Conservation (phyloP, 2,113 vertebrate genomes). For the Malurus alboscapulatus region DNA sequence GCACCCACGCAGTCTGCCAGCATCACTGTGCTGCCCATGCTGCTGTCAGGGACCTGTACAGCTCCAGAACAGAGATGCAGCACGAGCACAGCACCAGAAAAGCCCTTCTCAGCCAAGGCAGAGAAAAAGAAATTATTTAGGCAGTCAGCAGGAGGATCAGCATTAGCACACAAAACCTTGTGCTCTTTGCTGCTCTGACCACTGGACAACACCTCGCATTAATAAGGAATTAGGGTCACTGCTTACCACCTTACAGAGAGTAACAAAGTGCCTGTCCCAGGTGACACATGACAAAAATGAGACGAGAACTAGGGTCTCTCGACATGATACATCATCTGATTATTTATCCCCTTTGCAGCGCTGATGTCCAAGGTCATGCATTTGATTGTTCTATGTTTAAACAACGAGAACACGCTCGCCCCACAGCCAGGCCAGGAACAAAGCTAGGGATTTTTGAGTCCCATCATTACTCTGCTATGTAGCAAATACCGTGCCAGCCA, state of each 20-base stretch:
- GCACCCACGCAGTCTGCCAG: neutral
- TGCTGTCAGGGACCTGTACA: fast-evolving
- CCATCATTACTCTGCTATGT: slow-evolving; percentile 45
- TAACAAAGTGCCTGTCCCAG: neutral
- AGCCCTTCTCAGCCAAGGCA: neutral
- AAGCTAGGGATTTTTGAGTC: neutral
- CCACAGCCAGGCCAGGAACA: slow-evolving; percentile 15
- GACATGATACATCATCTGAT: neutral
- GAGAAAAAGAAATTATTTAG: neutral
- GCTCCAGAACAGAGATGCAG: neutral
- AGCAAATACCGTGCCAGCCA: slow-evolving; percentile 28
- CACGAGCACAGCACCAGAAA: neutral
- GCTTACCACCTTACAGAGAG: neutral
- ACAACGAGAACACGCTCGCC: neutral
- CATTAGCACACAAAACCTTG: neutral
- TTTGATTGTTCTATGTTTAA: slow-evolving; percentile 27
- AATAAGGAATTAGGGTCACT: neutral
- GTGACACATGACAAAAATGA: neutral
- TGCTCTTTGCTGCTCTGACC: neutral
- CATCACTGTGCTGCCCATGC: neutral
- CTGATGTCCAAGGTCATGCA: slow-evolving; percentile 25
- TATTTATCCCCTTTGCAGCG: neutral
- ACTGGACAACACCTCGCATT: neutral
- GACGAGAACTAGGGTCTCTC: neutral
- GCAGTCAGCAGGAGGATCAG: neutral